Evolutionary conservation across 2,113 vertebrate genomes (phyloP).

Genomic region (Clupea harengus): DNA sequence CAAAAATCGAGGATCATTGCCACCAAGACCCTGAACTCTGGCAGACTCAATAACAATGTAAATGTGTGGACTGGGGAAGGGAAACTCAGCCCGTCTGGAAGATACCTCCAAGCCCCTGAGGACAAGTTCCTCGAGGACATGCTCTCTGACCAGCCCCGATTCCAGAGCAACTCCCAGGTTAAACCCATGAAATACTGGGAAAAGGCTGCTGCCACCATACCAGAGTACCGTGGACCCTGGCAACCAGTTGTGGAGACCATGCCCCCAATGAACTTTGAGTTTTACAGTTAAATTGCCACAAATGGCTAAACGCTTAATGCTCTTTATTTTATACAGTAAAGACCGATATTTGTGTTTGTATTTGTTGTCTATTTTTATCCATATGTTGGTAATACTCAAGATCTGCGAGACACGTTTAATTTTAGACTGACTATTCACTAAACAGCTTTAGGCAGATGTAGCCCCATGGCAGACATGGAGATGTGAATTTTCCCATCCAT

Average conservation of each 20-base stretch:
- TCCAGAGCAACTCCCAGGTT: conserved; percentile 35
- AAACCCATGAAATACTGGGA: conserved; percentile 40
- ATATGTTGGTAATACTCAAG: background rate
- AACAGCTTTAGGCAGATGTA: background rate
- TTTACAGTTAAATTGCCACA: background rate
- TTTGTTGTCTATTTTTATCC: background rate
- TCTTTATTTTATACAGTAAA: background rate
- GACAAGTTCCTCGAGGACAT: conserved; percentile 39
- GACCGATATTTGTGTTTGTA: background rate
- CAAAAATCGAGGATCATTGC: background rate
- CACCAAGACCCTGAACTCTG: background rate
- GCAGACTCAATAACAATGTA: background rate
- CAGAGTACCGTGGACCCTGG: background rate
- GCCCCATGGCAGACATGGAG: background rate
- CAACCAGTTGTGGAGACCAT: background rate
- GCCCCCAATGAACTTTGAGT: background rate
- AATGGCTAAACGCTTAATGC: background rate
- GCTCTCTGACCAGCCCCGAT: conserved; percentile 31
- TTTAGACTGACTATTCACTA: background rate
- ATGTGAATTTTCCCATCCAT: background rate
- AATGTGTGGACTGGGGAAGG: conserved; percentile 1
- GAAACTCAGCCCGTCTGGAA: conserved; percentile 1
- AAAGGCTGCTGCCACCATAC: conserved; percentile 30
- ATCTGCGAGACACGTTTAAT: background rate
- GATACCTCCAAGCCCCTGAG: conserved; percentile 17